Base-by-base conservation (phyloP, 92 coral and sea anemone species). In the Bergia puertoricense region DNA sequence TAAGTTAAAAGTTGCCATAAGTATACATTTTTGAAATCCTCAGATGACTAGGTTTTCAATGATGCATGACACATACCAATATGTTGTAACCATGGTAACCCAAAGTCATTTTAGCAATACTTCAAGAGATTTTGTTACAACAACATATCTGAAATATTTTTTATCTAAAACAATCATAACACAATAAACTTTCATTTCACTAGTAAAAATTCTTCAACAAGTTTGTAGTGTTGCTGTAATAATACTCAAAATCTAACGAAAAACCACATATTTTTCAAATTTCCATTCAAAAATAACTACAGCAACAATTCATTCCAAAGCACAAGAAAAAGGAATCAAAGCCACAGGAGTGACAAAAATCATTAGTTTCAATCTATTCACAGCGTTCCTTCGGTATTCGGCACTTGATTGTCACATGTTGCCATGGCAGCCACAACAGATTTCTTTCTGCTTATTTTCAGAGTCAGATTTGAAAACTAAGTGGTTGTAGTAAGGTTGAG, bases 51-150 rank as follows among this genome's bases (percentile, higher is more conserved):
- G 38, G 65, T 86, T 86, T 56, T n/a, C 75, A 75, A 38, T 39
- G 82, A 16, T 74, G 56, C 48, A 37, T 40, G 11, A 3, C 42
- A 51, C 6, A 8, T 23, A 8, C 2, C 79, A 86, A 14, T 68
- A 54, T 42, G 40, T 18, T 86, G 89, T 86, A 74, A 86, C 83
- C 89, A 75, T 74, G 83, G 89, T 51, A 57, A 86, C 89, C 79
- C 44, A 36, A 59, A 88, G 77, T 79, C 40, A 44, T 2, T 75
- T 38, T 73, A 30, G 77, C 42, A 82, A 75, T 82, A 81, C 48
- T 69, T 81, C 88, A 0, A 89, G 82, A 82, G 81, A 54, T 36
- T 73, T 74, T 89, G 79, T 41, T 38, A 36, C n/a, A 30, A 22
- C 69, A 54, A 71, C 40, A 11, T 76, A 86, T 57, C 2, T 23